Conservation (phyloP, 2,888 invertebrate genomes). For the Microctonus hyperodae region DNA sequence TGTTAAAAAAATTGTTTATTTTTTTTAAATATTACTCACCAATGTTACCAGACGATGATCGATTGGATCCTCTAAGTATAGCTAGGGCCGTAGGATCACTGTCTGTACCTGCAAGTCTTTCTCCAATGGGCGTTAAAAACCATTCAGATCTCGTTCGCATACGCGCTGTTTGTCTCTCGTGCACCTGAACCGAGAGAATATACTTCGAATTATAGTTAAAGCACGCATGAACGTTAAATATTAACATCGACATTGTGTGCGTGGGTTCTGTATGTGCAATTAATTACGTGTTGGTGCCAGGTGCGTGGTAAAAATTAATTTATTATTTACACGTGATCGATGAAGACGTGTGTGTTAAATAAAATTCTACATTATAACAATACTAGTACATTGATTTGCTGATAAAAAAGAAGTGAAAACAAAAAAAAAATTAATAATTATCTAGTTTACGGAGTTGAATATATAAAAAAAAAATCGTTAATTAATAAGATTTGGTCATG, state of each 20-base stretch:
- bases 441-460: neutral
- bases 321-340: conserved; percentile 36
- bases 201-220: conserved; percentile 31
- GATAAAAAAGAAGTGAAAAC: conserved; percentile 20
- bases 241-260: neutral
- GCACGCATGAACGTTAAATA: neutral
- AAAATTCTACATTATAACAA: conserved; percentile 28
- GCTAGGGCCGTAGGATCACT: conserved; percentile 63
- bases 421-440: conserved; percentile 22
- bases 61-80: conserved; percentile 64
- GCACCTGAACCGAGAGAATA: conserved; percentile 70
- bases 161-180: conserved; percentile 94
- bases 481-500: conserved; percentile 17
- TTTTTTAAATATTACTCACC: too few species aligned
- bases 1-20: neutral
- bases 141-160: conserved; percentile 98
- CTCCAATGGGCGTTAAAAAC: conserved; percentile 83
- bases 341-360: conserved; percentile 19
- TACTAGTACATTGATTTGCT: conserved; percentile 35
- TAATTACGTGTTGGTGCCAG: conserved; percentile 30
- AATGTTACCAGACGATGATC: conserved; percentile 68
- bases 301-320: conserved; percentile 31
- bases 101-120: conserved; percentile 64
- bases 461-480: conserved; percentile 10
- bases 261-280: conserved; percentile 9